These are phyloP conservation scores for Ondatra zibethicus DNA, from an alignment of 2,113 vertebrate genomes.

Conservation along the genomic window DNA sequence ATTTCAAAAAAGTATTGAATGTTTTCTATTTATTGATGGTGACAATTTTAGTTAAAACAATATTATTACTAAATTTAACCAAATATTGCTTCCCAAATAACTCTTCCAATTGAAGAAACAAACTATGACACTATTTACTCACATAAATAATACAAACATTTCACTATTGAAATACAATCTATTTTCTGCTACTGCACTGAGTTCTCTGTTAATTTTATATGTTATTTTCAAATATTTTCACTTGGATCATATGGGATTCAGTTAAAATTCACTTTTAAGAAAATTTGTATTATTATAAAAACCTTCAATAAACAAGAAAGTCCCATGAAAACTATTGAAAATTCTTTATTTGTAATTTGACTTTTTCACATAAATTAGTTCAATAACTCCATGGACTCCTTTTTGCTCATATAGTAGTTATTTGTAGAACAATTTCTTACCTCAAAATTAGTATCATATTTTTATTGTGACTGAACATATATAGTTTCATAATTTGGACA, in stretches of 20 bases:
- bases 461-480: background rate
- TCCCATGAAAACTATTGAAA: background rate
- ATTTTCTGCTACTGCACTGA: background rate
- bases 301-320: background rate
- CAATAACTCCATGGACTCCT: background rate
- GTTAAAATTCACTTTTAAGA: background rate
- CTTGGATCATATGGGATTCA: background rate
- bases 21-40: background rate
- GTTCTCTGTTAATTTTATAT: background rate
- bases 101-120: background rate
- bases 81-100: background rate
- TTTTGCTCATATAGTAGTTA: conserved; percentile 14
- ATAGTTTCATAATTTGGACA: background rate
- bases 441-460: conserved; percentile 4
- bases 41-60: conserved; percentile 30
- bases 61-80: conserved; percentile 8
- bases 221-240: background rate
- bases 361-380: background rate
- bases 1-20: conserved; percentile 12
- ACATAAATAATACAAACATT: background rate
- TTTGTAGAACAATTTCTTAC: conserved; percentile 6
- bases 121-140: background rate
- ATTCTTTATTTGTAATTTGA: background rate
- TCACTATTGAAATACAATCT: background rate
- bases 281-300: conserved; percentile 23